phyloP scores from a whole-genome alignment of 2,113 vertebrate genomes.

The Monopterus albus region DNA sequence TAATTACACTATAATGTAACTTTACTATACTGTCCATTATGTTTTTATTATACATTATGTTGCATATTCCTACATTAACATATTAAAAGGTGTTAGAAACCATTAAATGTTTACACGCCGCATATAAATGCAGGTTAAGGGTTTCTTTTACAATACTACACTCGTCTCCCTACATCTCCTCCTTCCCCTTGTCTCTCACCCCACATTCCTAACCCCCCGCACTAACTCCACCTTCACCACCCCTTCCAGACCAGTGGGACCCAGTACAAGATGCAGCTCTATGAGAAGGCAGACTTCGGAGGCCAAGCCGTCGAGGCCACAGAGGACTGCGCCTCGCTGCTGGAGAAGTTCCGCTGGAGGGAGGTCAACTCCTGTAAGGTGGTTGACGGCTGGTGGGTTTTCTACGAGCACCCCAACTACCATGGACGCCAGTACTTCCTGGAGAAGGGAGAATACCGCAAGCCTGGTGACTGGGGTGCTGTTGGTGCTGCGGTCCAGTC shows the following conservation, averaged over 20 bases:
- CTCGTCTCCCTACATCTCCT: too few relatives aligned
- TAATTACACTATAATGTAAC: too few relatives aligned
- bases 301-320: constrained; percentile 89
- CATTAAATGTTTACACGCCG: too few relatives aligned
- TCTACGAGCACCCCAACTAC: constrained; percentile 94
- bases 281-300: constrained; percentile 90
- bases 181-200: too few relatives aligned
- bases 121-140: too few relatives aligned
- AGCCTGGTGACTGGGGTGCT: constrained; percentile 91
- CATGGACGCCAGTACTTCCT: constrained; percentile 92
- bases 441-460: constrained; percentile 92
- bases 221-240: neutral
- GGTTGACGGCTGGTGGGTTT: constrained; percentile 91
- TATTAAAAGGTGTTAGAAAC: too few relatives aligned
- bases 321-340: constrained; percentile 90
- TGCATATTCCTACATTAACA: too few relatives aligned
- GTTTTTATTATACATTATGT: too few relatives aligned
- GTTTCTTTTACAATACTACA: too few relatives aligned
- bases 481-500: constrained; percentile 86
- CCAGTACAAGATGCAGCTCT: constrained; percentile 90
- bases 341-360: constrained; percentile 88
- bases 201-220: neutral
- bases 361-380: constrained; percentile 93
- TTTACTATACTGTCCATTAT: too few relatives aligned
- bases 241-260: constrained; percentile 83